phyloP scores from a whole-genome alignment of 2,797 vertebrate species.

The Babyrousa celebensis region DNA sequence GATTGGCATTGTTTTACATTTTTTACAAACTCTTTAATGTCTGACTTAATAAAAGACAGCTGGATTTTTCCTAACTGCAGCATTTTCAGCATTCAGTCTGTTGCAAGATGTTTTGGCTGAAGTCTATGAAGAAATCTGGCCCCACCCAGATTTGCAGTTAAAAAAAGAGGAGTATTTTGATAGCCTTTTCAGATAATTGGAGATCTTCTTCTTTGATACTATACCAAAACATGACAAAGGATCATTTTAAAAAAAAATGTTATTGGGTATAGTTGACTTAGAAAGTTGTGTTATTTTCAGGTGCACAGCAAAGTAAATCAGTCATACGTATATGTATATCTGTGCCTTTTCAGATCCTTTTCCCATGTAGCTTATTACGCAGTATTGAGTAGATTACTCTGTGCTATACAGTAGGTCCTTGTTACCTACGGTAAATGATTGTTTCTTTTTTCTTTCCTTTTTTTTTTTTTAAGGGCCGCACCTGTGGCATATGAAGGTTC shows the following conservation, averaged over 20 bases:
- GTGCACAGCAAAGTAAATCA: too few species aligned
- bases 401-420: too few species aligned
- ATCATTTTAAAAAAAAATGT: not conserved
- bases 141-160: constrained; percentile 7
- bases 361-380: too few species aligned
- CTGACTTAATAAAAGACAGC: constrained; percentile 25
- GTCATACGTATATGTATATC: too few species aligned
- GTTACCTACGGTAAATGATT: too few species aligned
- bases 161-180: constrained; percentile 37
- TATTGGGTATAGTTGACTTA: too few species aligned
- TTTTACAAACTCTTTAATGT: constrained; percentile 24
- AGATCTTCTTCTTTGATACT: not conserved
- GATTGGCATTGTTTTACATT: not conserved
- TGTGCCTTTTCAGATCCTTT: too few species aligned
- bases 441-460: too few species aligned
- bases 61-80: not conserved
- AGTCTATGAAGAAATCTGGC: constrained; percentile 1
- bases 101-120: constrained; percentile 34
- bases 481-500: too few species aligned
- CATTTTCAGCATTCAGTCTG: not conserved
- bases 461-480: too few species aligned
- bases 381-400: too few species aligned
- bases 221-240: not conserved
- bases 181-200: constrained; percentile 41
- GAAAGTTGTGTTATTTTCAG: too few species aligned